Evolutionary conservation across 2,888 invertebrate species (phyloP), one percentile per base, ranked within the genome.

Genomic region (Nomada goodeniana): DNA sequence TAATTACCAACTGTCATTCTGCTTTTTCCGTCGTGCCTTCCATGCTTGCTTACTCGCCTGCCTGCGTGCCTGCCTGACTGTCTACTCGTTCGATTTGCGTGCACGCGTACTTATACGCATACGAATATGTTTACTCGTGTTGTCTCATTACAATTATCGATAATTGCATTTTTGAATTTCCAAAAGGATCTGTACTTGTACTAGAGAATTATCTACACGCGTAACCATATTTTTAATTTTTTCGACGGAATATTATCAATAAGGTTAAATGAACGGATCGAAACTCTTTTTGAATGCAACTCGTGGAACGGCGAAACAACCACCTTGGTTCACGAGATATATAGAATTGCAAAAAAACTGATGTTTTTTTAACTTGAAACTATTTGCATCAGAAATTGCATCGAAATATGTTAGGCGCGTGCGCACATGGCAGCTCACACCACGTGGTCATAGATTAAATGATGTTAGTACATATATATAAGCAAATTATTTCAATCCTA

Each of bases 1-100:
- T 82, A 82, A 84, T 82, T 78, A 67, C 86, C 90, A 89, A 90
- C 90, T 90, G 90, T 90, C 90, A 90, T 89, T 85, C 80, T 80
- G 79, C 83, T 80, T 76, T 83, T 83, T 83, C 82, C 82, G 67
- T 71, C 82, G 69, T 71, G 75, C 78, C 73, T 82, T 78, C 70
- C 82, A 72, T 67, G 79, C 79, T 50, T 79, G 57, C 55, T 47
- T 59, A 63, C 57, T 7, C 53, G 74, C 57, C 1, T 60, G 73
- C 59, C 50, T 26, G 11, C 50, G 15, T 9, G 61, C 61, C n/a
- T 44, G 68, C 65, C 15, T 13, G 36, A 11, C 36, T 57, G 52
- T 15, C 61, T 36, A 52, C 53, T 68, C 57, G 57, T n/a, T 70
- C 50, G 60, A 52, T 73, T 81, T 55, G 60, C 70, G 80, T 60